These are phyloP conservation scores for Eulemur mongoz DNA, from an alignment of 2,797 vertebrate species.

Conservation along the genomic window DNA sequence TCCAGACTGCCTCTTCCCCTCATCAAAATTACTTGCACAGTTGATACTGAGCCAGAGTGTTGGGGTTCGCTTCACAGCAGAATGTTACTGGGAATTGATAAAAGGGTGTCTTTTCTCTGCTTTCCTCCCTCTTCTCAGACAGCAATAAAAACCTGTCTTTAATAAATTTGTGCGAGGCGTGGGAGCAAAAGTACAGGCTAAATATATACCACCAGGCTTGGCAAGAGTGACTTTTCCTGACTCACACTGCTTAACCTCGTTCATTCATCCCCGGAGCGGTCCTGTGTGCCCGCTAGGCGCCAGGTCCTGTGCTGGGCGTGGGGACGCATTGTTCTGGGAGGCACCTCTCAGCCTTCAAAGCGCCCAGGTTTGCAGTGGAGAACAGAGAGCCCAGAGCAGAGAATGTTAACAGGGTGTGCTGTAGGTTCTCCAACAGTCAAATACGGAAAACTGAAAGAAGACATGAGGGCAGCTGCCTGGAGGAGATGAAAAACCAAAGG, in stretches of 20 bases:
- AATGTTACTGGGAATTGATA: background rate
- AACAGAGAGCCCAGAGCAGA: background rate
- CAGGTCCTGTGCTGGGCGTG: background rate
- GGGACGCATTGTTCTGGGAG: background rate
- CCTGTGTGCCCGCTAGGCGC: background rate
- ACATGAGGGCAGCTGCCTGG: background rate
- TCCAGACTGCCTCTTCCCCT: background rate
- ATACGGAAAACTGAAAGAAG: background rate
- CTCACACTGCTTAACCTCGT: background rate
- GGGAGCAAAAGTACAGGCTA: background rate
- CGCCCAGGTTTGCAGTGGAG: background rate
- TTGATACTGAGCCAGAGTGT: background rate
- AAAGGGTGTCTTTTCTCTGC: background rate
- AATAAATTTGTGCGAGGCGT: background rate
- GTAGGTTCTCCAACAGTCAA: background rate
- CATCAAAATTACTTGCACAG: background rate
- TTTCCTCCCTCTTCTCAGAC: background rate
- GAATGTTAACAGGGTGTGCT: background rate
- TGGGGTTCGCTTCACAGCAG: background rate
- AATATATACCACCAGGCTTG: too few relatives aligned
- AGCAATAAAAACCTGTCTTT: background rate
- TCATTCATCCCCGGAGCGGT: fast-evolving
- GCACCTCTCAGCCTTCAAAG: background rate
- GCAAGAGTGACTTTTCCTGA: background rate
- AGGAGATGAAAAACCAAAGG: background rate